Conservation (phyloP, 2,797 vertebrate genomes). For the Alca torda region DNA sequence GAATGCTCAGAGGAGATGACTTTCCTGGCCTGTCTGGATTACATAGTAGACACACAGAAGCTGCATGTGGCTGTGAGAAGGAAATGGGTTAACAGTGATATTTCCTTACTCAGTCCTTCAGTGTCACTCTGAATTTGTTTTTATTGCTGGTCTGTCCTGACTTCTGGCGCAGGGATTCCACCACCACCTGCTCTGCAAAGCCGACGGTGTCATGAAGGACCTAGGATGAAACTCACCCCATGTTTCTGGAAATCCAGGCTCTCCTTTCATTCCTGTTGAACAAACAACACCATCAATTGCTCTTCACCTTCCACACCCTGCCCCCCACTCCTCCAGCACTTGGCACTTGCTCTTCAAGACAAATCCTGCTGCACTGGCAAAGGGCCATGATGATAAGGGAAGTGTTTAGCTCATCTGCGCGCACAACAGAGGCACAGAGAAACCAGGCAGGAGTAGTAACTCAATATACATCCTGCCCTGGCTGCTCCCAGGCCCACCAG, state of each 20-base stretch:
- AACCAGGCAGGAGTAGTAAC: background rate
- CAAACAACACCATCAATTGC: background rate
- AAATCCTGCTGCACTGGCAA: background rate
- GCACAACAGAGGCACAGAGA: background rate
- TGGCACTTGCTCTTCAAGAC: background rate
- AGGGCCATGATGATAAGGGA: background rate
- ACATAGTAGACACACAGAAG: background rate
- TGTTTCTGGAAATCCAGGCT: slow-evolving; percentile 29
- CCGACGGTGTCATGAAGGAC: background rate
- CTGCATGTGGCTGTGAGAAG: background rate
- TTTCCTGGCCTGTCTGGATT: background rate
- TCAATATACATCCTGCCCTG: background rate
- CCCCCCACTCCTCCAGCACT: background rate
- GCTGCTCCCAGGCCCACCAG: background rate
- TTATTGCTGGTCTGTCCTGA: background rate
- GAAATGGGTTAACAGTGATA: background rate
- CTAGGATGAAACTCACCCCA: slow-evolving; percentile 4
- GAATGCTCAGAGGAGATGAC: background rate
- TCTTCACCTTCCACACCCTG: background rate
- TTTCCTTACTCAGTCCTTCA: background rate
- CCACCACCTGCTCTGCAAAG: background rate
- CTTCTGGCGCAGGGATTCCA: background rate
- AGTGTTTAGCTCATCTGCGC: background rate
- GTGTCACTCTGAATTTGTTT: background rate
- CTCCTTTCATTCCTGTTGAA: slow-evolving; percentile 37